Evolutionary conservation across 2,113 vertebrate genomes (phyloP).

Genomic region (Microcebus griseorufus): DNA sequence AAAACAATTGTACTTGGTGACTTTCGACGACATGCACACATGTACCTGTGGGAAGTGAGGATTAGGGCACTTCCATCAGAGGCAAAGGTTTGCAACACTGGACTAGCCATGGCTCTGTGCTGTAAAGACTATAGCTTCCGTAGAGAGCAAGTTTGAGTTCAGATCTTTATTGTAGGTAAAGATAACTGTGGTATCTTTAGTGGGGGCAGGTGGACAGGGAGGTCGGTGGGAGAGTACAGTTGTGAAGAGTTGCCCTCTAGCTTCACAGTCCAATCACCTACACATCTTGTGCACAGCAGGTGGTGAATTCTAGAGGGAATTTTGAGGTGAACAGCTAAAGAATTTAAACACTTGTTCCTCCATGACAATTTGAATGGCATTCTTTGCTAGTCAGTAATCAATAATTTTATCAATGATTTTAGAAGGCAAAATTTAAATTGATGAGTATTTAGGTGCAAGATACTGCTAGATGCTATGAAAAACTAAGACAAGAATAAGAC

Average conservation of each 20-base stretch:
- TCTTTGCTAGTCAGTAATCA: neutral
- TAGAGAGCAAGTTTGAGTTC: neutral
- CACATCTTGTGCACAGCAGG: neutral
- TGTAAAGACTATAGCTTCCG: neutral
- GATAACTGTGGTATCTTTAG: neutral
- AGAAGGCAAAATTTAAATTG: neutral
- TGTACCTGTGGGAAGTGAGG: too few species aligned
- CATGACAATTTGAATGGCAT: neutral
- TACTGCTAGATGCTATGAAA: neutral
- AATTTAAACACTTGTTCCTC: neutral
- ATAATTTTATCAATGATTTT: neutral
- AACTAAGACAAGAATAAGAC: neutral
- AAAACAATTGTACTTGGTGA: slow-evolving; percentile 49
- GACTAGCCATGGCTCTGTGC: too few species aligned
- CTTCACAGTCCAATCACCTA: neutral
- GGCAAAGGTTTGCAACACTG: neutral
- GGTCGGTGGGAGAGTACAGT: neutral
- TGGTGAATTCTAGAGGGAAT: neutral
- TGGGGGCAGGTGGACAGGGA: neutral
- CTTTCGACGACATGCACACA: neutral
- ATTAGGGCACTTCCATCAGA: neutral
- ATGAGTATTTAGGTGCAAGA: neutral
- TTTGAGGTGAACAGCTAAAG: neutral
- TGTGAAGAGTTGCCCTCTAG: neutral
- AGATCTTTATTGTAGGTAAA: neutral